These are phyloP conservation scores for Paguma larvata DNA, from an alignment of 2,797 vertebrate genomes.

Conservation along the genomic window DNA sequence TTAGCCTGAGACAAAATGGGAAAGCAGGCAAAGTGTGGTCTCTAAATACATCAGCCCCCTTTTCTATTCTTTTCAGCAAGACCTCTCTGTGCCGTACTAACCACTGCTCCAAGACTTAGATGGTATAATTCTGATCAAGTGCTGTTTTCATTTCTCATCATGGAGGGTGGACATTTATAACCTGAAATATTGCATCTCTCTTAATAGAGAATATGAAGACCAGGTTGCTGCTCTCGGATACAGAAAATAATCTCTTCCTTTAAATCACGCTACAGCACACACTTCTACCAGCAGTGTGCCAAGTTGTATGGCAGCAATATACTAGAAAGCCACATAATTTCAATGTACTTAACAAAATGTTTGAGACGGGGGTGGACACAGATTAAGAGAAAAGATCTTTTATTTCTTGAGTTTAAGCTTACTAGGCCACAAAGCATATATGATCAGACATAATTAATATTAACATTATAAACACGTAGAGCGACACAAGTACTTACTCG, in stretches of 20 bases:
- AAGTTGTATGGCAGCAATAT: not conserved
- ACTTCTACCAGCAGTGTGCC: not conserved
- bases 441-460: not conserved
- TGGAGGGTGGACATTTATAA: not conserved
- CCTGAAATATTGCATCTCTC: not conserved
- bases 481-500: not conserved
- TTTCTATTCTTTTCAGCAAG: not conserved
- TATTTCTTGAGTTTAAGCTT: not conserved
- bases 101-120: not conserved
- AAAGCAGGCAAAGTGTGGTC: not conserved
- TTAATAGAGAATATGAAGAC: not conserved
- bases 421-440: not conserved
- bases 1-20: not conserved
- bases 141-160: not conserved
- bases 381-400: not conserved
- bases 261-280: not conserved
- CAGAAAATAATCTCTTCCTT: slow-evolving; percentile 13
- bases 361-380: not conserved
- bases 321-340: not conserved
- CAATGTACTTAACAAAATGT: not conserved
- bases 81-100: not conserved
- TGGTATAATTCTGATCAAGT: not conserved
- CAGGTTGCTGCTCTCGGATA: not conserved
- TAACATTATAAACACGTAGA: not conserved
- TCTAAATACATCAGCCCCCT: not conserved